phyloP scores from a whole-genome alignment of 2,113 vertebrate genomes.

The Pardalotus punctatus region DNA sequence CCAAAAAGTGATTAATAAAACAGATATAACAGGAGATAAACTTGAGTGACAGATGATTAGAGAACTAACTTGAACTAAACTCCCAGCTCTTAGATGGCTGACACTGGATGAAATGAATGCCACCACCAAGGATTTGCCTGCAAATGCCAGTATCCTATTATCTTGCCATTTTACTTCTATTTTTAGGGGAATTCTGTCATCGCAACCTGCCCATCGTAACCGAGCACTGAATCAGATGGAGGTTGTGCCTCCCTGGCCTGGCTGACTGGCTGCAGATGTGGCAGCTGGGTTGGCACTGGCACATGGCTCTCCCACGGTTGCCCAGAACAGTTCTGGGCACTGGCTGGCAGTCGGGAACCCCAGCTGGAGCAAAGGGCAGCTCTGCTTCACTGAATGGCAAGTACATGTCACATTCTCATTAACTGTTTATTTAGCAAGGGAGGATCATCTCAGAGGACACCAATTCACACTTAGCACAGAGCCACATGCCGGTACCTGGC shows the following conservation, averaged over 20 bases:
- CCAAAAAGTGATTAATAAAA: neutral
- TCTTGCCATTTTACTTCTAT: neutral
- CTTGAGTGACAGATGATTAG: neutral
- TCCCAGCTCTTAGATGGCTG: neutral
- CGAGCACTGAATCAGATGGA: accelerated
- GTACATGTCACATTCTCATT: neutral
- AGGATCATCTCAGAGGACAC: neutral
- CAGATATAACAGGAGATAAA: neutral
- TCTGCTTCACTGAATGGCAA: neutral
- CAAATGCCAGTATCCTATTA: neutral
- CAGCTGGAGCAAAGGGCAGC: neutral
- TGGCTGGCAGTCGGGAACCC: neutral
- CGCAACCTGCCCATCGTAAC: accelerated
- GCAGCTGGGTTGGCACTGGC: neutral
- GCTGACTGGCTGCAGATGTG: neutral
- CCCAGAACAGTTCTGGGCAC: neutral
- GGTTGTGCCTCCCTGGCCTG: neutral
- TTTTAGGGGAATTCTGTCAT: neutral
- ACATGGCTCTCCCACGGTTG: accelerated
- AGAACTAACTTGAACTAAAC: neutral
- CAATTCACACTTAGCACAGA: neutral
- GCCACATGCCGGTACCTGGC: neutral
- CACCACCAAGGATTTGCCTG: neutral
- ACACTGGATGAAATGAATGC: neutral
- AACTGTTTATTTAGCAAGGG: neutral